A percentile compares a stretch with the other conserved stretches of the same genome.
Conservation (phyloP, 1,140 invertebrate genomes). For the Nephotettix cincticeps region DNA sequence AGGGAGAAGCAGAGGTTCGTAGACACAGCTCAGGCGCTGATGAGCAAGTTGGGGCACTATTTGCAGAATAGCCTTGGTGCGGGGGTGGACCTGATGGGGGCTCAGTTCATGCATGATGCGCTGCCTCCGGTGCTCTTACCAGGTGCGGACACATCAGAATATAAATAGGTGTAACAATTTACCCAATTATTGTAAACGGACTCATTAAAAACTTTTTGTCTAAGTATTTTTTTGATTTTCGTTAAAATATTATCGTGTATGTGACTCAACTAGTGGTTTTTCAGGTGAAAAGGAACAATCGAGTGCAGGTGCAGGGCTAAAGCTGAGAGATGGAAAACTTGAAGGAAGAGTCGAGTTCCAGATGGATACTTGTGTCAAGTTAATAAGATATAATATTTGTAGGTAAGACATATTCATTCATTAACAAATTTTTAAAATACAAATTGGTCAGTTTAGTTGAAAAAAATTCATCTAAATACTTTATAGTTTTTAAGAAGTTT, state of each 20-base stretch:
- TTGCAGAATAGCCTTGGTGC: constrained; percentile 67
- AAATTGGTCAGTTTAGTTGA: too few species aligned
- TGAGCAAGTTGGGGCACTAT: constrained; percentile 62
- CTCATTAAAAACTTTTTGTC: too few species aligned
- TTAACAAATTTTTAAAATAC: too few species aligned
- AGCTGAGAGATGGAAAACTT: neutral
- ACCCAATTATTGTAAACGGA: too few species aligned
- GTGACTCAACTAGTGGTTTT: too few species aligned
- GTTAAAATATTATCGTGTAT: too few species aligned
- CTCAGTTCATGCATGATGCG: constrained; percentile 81
- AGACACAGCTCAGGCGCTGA: constrained; percentile 58
- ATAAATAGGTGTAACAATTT: too few species aligned
- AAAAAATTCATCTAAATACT: too few species aligned
- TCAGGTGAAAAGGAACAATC: neutral
- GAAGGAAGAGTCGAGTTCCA: neutral
- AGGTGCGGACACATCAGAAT: too few species aligned
- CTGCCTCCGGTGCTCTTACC: constrained; percentile 75
- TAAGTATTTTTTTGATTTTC: too few species aligned
- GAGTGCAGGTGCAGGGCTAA: neutral
- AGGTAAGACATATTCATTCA: too few species aligned
- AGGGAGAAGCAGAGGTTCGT: constrained; percentile 52
- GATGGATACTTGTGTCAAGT: constrained; percentile 17
- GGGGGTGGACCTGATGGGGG: constrained; percentile 82
- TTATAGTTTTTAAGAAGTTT: too few species aligned
- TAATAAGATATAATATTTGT: constrained; percentile 21